Base-by-base conservation (phyloP, 2,797 vertebrate species). In the Chelonia mydas region DNA sequence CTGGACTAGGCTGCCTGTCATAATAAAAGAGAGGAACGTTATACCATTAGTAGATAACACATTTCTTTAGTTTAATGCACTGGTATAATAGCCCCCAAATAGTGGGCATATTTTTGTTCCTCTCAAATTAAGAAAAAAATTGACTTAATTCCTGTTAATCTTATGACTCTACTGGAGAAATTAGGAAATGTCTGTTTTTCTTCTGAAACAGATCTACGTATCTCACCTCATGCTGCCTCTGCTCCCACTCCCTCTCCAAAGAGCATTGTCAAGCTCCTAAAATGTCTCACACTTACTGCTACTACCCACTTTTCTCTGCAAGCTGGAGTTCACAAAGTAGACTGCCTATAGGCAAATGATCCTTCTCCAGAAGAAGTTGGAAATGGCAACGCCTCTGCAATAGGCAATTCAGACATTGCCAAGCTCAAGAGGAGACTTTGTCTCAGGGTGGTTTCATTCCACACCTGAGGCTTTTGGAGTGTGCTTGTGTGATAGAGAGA, bases 401-500 rank as follows among this genome's bases (percentile, higher is more conserved):
- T 9, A 27, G 45, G 19, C 4, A 77, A 88, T 80, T 65, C 54
- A 57, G 80, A 50, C 33, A 59, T 50, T 54, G 65, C 45, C 12
- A 79, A 2, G 19, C 74, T 87, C 78, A 80, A 87, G 11, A 86
- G 31, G 21, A 72, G 68, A 31, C 9, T 57, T 7, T 17, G 16
- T 11, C 10, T 12, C 28, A 45, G 31, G 54, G 11, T 79, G 68
- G 55, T 47, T n/a, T 53, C 68, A 65, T 51, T 77, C 51, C 55
- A 80, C 61, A 78, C 57, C 72, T 77, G 83, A 86, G 15, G 37
- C 27, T 19, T 53, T 72, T 53, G 21, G 65, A 85, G 84, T 13
- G 19, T 1, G 1, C 19, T 5, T 3, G 8, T 4, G 25, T 11
- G 23, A 1, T 7, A 33, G 16, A 3, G 2, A 1, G 3, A 77